Conservation (phyloP, 2,797 vertebrate species). For the Gymnodraco acuticeps region DNA sequence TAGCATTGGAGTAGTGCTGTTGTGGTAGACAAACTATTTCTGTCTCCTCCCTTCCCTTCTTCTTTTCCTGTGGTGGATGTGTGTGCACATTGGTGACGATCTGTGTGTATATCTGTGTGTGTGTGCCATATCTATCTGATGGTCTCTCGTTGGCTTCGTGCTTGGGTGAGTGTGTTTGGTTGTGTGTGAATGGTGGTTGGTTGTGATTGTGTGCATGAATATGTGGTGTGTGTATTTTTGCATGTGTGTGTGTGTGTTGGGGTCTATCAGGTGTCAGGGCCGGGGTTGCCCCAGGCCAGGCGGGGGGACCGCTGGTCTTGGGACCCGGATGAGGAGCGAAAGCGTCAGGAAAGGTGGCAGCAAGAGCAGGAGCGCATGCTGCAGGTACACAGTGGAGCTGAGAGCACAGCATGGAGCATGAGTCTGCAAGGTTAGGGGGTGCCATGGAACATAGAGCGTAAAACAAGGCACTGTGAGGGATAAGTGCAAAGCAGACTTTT, state of each 20-base stretch:
- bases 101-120: conserved; percentile 28
- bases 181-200: not conserved
- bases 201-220: conserved; percentile 2
- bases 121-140: conserved; percentile 16
- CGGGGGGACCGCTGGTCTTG: conserved; percentile 93
- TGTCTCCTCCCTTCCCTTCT: conserved; percentile 72
- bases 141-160: conserved; percentile 4
- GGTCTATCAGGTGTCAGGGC: conserved; percentile 80
- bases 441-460: not conserved
- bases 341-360: conserved; percentile 96
- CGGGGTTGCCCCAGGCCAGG: conserved; percentile 84
- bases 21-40: conserved; percentile 84
- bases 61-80: conserved; percentile 71
- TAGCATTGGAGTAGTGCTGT: conserved; percentile 81
- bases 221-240: conserved; percentile 23
- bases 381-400: conserved; percentile 87
- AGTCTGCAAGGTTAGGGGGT: conserved; percentile 17
- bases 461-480: conserved; percentile 12
- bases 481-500: not conserved
- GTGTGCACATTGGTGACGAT: conserved; percentile 43
- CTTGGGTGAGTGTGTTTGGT: not conserved
- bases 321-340: conserved; percentile 97
- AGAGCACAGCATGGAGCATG: conserved; percentile 62
- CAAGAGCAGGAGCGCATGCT: conserved; percentile 95
- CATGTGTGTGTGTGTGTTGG: conserved; percentile 58